Evolutionary conservation across 2,113 vertebrate genomes (phyloP).

Genomic region (Perccottus glenii): DNA sequence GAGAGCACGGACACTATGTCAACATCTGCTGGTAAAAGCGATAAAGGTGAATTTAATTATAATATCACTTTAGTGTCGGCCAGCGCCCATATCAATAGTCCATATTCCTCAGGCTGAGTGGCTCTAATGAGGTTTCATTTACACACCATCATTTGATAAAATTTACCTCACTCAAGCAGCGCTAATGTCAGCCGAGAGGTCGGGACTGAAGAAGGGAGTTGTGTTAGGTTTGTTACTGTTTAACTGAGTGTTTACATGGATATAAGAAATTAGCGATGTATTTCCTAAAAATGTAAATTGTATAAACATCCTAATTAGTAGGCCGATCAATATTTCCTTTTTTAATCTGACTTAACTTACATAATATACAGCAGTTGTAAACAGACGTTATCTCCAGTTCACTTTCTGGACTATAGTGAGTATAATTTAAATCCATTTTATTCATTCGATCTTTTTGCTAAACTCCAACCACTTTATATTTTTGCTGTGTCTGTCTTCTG

Average conservation of each 20-base stretch:
- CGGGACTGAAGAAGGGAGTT: not conserved
- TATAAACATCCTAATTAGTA: too few species aligned
- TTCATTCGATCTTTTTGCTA: too few species aligned
- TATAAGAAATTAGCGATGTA: too few species aligned
- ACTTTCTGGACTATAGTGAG: not conserved
- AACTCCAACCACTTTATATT: too few species aligned
- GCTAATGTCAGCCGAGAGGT: not conserved
- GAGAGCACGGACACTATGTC: slow-evolving; percentile 31
- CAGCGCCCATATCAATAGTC: slow-evolving; percentile 33
- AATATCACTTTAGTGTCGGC: slow-evolving; percentile 38
- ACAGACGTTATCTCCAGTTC: too few species aligned
- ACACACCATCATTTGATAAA: slow-evolving; percentile 43
- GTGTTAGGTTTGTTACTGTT: slow-evolving; percentile 3
- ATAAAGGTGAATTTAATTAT: slow-evolving; percentile 58
- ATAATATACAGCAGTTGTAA: too few species aligned
- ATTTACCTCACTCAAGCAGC: slow-evolving; percentile 29
- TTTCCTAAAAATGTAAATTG: too few species aligned
- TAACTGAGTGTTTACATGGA: too few species aligned
- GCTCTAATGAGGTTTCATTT: slow-evolving; percentile 58
- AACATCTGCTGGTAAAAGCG: slow-evolving; percentile 49
- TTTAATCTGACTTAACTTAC: too few species aligned
- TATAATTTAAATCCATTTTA: not conserved
- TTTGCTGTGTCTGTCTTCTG: too few species aligned
- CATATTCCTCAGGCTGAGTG: slow-evolving; percentile 39
- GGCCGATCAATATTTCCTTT: too few species aligned